Evolutionary conservation across 2,888 invertebrate genomes (phyloP), one percentile per base, ranked within the genome.

Genomic region (Hypselothyrea guttata): DNA sequence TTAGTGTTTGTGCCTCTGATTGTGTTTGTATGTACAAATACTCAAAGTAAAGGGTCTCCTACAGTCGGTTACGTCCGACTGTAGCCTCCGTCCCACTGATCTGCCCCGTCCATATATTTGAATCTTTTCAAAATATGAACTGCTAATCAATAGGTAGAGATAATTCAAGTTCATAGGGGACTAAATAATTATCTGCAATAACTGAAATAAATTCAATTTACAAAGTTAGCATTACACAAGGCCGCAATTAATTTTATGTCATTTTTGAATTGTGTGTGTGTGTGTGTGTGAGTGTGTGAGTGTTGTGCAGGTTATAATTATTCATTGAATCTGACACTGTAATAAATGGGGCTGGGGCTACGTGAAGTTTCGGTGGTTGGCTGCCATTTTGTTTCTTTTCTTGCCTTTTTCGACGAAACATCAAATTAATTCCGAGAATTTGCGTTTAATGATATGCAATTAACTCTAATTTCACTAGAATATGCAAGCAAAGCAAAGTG

Each of bases 391-490:
- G 77, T 79, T 67, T 60, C 42, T 59, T 46, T 33, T 63, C 34
- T 49, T 53, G 40, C 4, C 40, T 51, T 61, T 76, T 76, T 63
- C 56, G 38, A 53, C 59, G 61, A 74, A 81, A 75, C 70, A 53
- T 68, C 15, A 72, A 78, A 79, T 63, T 72, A 82, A 71, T 84
- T 84, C 78, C 57, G 51, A 63, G 84, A 82, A 84, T 82, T 75
- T 45, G 61, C 61, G 59, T 82, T 69, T 82, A 81, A 81, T 84
- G 75, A 82, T 66, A 68, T 71, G 73, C 69, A 84, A 81, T 81
- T 81, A 81, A 84, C 73, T 84, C 62, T 78, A 81, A 81, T 81
- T 84, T 78, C 53, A 65, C 60, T 61, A 60, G 73, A 84, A 81
- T 84, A 78, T 78, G 83, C 79, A 84, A 73, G 77, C 73, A 73